These are phyloP conservation scores for Halictus quadricinctus DNA, from an alignment of 2,888 invertebrate genomes.

Conservation along the genomic window DNA sequence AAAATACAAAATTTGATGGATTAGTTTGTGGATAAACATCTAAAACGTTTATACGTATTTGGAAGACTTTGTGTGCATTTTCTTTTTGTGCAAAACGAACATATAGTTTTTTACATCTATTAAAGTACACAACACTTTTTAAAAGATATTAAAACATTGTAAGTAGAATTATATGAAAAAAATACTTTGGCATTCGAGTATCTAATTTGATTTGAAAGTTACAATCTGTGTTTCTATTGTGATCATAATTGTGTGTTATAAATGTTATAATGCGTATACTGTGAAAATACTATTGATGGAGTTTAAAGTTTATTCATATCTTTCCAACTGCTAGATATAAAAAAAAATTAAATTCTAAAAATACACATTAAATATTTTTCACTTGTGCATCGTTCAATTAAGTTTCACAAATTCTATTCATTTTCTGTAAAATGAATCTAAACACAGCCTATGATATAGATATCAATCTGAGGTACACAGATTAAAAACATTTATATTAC, in stretches of 20 bases:
- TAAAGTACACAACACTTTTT: background rate
- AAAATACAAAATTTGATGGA: background rate
- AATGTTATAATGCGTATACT: conserved; percentile 30
- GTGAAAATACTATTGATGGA: conserved; percentile 31
- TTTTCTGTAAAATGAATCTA: conserved; percentile 25
- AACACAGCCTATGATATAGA: conserved; percentile 6
- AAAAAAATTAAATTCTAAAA: conserved; percentile 7
- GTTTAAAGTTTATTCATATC: conserved; percentile 23
- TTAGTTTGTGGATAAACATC: conserved; percentile 8
- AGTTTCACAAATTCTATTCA: conserved; percentile 7
- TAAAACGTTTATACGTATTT: conserved; percentile 12
- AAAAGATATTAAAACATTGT: conserved; percentile 10
- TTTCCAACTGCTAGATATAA: conserved; percentile 27
- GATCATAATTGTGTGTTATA: conserved; percentile 32
- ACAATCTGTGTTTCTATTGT: conserved; percentile 10
- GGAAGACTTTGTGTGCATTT: conserved; percentile 8
- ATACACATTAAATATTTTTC: conserved; percentile 21
- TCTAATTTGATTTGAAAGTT: conserved; percentile 19
- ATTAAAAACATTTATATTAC: conserved; percentile 10
- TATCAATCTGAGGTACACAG: conserved; percentile 4
- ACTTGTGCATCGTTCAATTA: background rate
- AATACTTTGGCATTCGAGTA: conserved; percentile 13
- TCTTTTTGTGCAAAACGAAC: background rate
- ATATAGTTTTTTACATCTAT: conserved; percentile 6
- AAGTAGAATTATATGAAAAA: conserved; percentile 16